These are phyloP conservation scores for Iphiclides podalirius DNA, from an alignment of 2,888 invertebrate species.

Conservation along the genomic window DNA sequence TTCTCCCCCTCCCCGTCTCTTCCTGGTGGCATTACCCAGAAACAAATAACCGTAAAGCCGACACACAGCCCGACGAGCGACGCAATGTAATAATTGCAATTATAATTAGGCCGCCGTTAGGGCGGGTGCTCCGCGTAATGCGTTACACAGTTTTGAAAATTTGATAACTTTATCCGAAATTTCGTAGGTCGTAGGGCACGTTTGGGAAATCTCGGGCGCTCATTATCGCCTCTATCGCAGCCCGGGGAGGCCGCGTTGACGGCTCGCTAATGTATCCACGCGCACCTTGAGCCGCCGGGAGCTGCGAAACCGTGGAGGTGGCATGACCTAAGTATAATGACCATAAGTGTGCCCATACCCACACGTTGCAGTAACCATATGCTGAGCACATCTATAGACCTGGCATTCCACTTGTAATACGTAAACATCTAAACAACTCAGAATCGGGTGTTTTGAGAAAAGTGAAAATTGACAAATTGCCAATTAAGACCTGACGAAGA, in stretches of 20 bases:
- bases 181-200: constrained; percentile 71
- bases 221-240: constrained; percentile 69
- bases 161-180: constrained; percentile 76
- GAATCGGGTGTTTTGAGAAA: no score
- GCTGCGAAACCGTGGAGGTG: constrained; percentile 28
- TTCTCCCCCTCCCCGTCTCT: background rate
- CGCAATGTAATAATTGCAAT: constrained; percentile 55
- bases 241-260: constrained; percentile 56
- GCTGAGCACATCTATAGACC: no score
- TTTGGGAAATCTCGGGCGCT: constrained; percentile 71
- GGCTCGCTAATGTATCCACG: constrained; percentile 63
- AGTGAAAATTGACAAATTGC: no score
- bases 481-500: no score
- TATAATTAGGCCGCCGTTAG: constrained; percentile 62
- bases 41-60: constrained; percentile 3
- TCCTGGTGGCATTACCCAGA: background rate
- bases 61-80: background rate
- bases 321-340: background rate
- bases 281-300: constrained; percentile 48
- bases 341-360: no score
- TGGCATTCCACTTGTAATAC: no score
- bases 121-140: constrained; percentile 51
- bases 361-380: no score
- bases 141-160: constrained; percentile 77
- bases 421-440: no score